A percentile compares a stretch with the other conserved stretches of the same genome.
These are phyloP conservation scores for Characodon lateralis DNA, from an alignment of 2,797 vertebrate genomes.

Conservation along the genomic window DNA sequence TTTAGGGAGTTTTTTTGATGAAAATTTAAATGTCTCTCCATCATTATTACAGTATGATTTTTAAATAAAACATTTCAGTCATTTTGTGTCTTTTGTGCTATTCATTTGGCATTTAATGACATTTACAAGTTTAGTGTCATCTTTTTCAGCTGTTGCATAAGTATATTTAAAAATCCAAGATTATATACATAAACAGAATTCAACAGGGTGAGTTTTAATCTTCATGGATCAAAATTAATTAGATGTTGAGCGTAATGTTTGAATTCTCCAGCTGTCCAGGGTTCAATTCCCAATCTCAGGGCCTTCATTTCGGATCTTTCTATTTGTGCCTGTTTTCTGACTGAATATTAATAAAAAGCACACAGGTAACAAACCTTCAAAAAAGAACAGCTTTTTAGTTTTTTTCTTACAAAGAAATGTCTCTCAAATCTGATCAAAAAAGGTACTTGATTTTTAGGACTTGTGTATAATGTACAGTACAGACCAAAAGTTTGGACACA, in stretches of 20 bases:
- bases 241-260: background rate
- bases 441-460: too few relatives aligned
- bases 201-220: background rate
- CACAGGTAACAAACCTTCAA: background rate
- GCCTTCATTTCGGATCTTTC: background rate
- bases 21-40: background rate
- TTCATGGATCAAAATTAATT: background rate
- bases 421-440: too few relatives aligned
- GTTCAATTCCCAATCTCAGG: too few relatives aligned
- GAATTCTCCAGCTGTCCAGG: background rate
- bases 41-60: background rate
- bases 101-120: background rate
- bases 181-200: background rate
- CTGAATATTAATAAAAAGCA: background rate
- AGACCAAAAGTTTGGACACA: too few relatives aligned
- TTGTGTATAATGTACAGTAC: too few relatives aligned
- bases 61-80: slow-evolving; percentile 2
- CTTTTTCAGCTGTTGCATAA: background rate
- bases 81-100: background rate
- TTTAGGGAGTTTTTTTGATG: background rate
- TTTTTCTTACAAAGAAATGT: too few relatives aligned
- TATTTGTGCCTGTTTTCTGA: background rate
- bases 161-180: background rate
- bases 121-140: background rate
- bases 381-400: too few relatives aligned